Evolutionary conservation across 1,140 invertebrate species (phyloP).

Genomic region (Sycobia sp.): DNA sequence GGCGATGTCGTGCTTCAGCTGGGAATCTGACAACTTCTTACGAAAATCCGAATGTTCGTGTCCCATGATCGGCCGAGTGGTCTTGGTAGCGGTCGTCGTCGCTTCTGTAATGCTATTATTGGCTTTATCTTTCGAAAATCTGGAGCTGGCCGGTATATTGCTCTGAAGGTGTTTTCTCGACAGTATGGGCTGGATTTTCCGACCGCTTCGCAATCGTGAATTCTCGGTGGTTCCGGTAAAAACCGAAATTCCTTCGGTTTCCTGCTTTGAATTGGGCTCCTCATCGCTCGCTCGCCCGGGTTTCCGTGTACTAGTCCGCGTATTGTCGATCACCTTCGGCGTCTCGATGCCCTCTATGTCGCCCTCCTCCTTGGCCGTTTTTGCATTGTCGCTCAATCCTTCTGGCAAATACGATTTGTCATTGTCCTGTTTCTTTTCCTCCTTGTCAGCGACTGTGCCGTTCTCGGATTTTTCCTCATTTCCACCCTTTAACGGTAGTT

Average conservation of each 20-base stretch:
- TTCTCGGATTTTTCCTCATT: too few species aligned
- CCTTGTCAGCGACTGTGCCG: too few species aligned
- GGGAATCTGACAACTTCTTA: background rate
- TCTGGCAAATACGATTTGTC: conserved; percentile 9
- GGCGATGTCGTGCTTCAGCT: background rate
- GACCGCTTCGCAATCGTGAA: conserved; percentile 7
- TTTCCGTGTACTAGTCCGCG: background rate
- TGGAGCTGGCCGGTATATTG: background rate
- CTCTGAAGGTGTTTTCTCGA: too few species aligned
- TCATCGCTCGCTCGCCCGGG: too few species aligned
- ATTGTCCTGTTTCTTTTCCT: background rate
- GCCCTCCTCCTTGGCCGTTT: background rate
- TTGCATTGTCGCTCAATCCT: background rate
- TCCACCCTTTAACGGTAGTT: too few species aligned
- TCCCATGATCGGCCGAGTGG: background rate
- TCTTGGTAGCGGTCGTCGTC: background rate
- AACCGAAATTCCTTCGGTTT: background rate
- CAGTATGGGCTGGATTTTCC: conserved; percentile 8
- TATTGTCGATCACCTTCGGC: background rate
- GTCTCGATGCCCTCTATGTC: background rate
- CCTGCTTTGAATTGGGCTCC: background rate
- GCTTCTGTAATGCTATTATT: background rate
- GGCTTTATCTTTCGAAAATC: background rate
- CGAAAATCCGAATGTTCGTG: background rate
- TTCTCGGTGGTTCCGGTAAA: background rate